Evolutionary conservation across 2,888 invertebrate genomes (phyloP).

Genomic region (Drosophila gaucha): DNA sequence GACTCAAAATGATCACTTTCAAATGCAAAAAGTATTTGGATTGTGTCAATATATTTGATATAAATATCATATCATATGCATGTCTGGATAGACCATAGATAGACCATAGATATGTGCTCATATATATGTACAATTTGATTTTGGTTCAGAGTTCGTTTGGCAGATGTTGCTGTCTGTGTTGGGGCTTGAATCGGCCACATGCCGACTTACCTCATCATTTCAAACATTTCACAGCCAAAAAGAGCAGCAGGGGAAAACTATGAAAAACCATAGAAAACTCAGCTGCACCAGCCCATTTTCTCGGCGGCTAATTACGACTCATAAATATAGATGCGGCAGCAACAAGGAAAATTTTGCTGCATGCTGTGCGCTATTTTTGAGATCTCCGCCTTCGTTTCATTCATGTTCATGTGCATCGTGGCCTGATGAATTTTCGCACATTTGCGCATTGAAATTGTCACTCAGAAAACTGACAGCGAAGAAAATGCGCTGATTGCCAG

Average conservation of each 20-base stretch:
- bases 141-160: conserved; percentile 9
- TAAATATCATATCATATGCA: background rate
- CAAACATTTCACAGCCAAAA: conserved; percentile 35
- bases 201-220: conserved; percentile 47
- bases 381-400: conserved; percentile 3
- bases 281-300: conserved; percentile 40
- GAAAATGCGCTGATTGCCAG: conserved; percentile 51
- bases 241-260: conserved; percentile 16
- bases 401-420: conserved; percentile 25
- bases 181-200: conserved; percentile 37
- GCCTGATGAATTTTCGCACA: conserved; percentile 66
- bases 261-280: conserved; percentile 36
- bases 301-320: conserved; percentile 62
- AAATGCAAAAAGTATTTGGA: background rate
- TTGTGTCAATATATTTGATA: background rate
- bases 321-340: conserved; percentile 51
- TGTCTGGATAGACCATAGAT: background rate
- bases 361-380: conserved; percentile 60
- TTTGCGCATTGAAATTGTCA: conserved; percentile 75
- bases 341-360: conserved; percentile 21
- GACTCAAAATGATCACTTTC: background rate
- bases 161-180: conserved; percentile 41
- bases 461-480: conserved; percentile 33
- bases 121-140: conserved; percentile 8
- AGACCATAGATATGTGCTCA: background rate